A percentile compares a stretch with the other conserved stretches of the same genome.
Conservation (phyloP, 2,888 invertebrate genomes). For the Deroplatys truncata region DNA sequence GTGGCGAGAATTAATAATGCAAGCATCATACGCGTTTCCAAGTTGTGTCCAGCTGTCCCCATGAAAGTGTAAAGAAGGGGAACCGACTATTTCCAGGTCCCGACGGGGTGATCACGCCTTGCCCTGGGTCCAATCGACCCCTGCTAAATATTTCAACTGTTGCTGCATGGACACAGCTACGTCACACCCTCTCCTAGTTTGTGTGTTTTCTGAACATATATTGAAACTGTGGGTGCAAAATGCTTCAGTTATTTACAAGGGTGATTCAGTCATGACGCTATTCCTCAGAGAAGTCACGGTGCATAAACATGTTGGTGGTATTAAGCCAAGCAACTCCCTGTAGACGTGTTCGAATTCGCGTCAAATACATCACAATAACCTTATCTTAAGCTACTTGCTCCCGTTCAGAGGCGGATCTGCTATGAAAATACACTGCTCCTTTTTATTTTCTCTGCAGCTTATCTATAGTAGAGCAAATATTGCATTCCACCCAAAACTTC, state of each 20-base stretch:
- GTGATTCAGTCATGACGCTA: neutral
- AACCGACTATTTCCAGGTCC: neutral
- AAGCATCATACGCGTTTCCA: neutral
- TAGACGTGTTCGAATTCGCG: too few relatives aligned
- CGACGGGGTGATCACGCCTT: neutral
- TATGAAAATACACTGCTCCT: too few relatives aligned
- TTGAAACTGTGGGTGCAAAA: neutral
- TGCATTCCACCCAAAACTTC: too few relatives aligned
- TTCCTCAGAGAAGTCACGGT: too few relatives aligned
- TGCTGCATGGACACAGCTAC: neutral
- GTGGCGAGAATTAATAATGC: neutral
- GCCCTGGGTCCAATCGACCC: neutral
- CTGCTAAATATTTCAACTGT: neutral
- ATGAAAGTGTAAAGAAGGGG: neutral
- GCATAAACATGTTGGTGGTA: too few relatives aligned
- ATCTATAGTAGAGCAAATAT: too few relatives aligned
- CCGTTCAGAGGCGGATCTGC: too few relatives aligned
- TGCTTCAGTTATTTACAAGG: neutral
- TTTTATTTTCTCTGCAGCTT: too few relatives aligned
- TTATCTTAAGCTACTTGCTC: too few relatives aligned
- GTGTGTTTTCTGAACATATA: neutral
- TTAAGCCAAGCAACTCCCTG: too few relatives aligned
- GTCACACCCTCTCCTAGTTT: too few relatives aligned
- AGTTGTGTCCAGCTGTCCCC: neutral
- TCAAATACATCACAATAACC: too few relatives aligned